phyloP scores from a whole-genome alignment of 2,888 invertebrate species.

The Drosophila flavopinicola region DNA sequence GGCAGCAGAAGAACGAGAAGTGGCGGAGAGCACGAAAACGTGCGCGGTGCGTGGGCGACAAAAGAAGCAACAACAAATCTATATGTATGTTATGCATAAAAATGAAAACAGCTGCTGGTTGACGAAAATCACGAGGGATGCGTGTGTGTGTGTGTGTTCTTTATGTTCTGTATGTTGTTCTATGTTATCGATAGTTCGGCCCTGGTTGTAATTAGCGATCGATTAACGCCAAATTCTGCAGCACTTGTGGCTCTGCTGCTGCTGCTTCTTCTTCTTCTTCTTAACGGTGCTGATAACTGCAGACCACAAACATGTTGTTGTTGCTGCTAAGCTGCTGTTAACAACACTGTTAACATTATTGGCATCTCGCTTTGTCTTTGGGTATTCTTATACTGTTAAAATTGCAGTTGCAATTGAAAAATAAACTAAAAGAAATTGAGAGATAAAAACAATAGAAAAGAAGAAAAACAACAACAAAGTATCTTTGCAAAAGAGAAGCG shows the following conservation, averaged over 20 bases:
- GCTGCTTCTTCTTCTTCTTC: slow-evolving; percentile 1
- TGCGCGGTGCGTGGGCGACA: slow-evolving; percentile 45
- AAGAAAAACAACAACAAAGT: slow-evolving; percentile 2
- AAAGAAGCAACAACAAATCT: not conserved
- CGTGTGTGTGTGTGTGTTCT: slow-evolving; percentile 1
- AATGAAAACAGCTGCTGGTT: slow-evolving; percentile 36
- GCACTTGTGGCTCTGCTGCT: not conserved
- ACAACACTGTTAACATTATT: not conserved
- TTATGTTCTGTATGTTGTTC: slow-evolving; percentile 4
- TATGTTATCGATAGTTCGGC: slow-evolving; percentile 54
- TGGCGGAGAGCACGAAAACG: slow-evolving; percentile 27
- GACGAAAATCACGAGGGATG: slow-evolving; percentile 34
- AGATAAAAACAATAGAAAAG: slow-evolving; percentile 5
- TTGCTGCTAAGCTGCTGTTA: slow-evolving; percentile 1
- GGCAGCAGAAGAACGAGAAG: slow-evolving; percentile 1
- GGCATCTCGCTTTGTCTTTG: not conserved
- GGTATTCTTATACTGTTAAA: slow-evolving; percentile 3
- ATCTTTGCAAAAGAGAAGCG: not conserved
- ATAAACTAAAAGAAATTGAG: slow-evolving; percentile 9
- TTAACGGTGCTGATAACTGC: slow-evolving; percentile 1
- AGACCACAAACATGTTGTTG: slow-evolving; percentile 1
- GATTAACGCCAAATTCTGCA: slow-evolving; percentile 31
- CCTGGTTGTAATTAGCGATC: slow-evolving; percentile 53
- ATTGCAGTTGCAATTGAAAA: slow-evolving; percentile 14
- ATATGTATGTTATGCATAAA: not conserved